phyloP scores from a whole-genome alignment of 1,140 invertebrate species.

The Rhagoletis zephyria region DNA sequence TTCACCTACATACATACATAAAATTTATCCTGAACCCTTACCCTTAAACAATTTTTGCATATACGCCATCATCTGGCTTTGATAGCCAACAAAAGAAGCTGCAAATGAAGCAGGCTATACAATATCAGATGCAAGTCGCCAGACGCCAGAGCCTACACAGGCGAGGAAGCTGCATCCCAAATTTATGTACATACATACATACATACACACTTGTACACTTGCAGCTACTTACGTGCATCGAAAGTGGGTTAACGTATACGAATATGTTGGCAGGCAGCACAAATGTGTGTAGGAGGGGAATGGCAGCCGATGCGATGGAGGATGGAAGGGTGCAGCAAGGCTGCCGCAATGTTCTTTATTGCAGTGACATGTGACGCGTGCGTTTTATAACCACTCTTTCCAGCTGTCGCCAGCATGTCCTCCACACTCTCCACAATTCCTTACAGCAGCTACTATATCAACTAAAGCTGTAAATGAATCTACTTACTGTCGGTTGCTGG shows the following conservation, averaged over 20 bases:
- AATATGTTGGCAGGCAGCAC: not conserved
- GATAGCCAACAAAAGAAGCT: not conserved
- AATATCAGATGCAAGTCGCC: constrained; percentile 26
- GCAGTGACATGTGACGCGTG: constrained; percentile 45
- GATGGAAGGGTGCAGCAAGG: not conserved
- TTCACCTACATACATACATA: not conserved
- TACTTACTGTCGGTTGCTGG: not conserved
- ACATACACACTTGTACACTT: not conserved
- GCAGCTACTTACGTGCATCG: constrained; percentile 18
- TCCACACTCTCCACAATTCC: not conserved
- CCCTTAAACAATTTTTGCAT: not conserved
- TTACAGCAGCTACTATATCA: constrained; percentile 4
- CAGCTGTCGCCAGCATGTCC: constrained; percentile 33
- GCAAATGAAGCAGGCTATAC: not conserved
- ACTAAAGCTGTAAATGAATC: not conserved
- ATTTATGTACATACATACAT: no score
- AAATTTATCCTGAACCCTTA: constrained; percentile 27
- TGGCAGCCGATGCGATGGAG: not conserved
- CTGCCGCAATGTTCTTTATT: not conserved
- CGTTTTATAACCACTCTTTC: constrained; percentile 31
- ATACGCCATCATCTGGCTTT: not conserved
- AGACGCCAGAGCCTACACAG: not conserved
- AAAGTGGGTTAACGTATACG: constrained; percentile 48
- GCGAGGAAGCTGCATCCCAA: no score
- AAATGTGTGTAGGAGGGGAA: not conserved